Conservation (phyloP, 2,113 vertebrate species). For the Motacilla tschutschensis region DNA sequence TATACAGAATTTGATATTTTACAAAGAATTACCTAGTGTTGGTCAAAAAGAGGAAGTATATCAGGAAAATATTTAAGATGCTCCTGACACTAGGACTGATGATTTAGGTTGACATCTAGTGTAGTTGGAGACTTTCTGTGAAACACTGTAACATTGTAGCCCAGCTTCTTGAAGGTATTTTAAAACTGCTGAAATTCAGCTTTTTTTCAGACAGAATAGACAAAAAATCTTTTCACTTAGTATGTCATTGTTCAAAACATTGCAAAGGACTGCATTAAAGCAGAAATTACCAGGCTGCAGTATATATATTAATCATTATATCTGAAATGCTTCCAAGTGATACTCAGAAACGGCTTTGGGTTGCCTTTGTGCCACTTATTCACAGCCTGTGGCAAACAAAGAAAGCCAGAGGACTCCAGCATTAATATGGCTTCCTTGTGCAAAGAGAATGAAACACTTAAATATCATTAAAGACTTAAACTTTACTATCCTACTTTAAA, state of each 20-base stretch:
- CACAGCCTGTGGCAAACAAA: background rate
- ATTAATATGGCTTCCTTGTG: background rate
- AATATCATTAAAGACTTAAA: background rate
- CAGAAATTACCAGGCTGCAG: background rate
- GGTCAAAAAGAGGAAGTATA: slow-evolving; percentile 11
- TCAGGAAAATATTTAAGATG: slow-evolving; percentile 30
- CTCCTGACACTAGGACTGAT: background rate
- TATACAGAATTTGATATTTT: slow-evolving; percentile 22
- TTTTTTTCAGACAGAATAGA: background rate
- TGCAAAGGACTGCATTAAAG: background rate
- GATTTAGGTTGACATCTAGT: background rate
- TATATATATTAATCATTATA: background rate
- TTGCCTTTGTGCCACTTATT: background rate
- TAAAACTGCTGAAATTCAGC: background rate
- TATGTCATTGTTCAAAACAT: background rate
- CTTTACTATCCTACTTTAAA: background rate
- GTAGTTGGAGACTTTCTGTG: background rate
- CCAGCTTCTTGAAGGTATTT: background rate
- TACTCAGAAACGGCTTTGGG: background rate
- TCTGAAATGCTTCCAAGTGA: background rate
- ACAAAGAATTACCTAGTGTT: slow-evolving; percentile 12
- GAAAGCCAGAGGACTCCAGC: background rate
- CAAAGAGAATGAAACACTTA: background rate
- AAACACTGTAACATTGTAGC: background rate
- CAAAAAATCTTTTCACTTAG: background rate